Evolutionary conservation across 2,888 invertebrate species (phyloP).

Genomic region (Eristalinus sepulchralis): DNA sequence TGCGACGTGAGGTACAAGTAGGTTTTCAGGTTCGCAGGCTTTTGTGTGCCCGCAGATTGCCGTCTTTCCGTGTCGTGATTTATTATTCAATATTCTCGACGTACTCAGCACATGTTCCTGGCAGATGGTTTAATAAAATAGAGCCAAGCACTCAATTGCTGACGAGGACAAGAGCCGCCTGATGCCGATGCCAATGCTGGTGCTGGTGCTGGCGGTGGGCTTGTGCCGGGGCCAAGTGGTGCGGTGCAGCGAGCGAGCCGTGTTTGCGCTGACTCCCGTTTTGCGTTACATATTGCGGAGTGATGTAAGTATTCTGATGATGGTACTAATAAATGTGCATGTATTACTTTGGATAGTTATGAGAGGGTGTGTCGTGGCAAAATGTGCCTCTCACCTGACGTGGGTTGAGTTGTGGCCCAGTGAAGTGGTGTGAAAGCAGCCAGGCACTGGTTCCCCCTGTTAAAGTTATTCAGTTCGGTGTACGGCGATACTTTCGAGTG

Average conservation of each 20-base stretch:
- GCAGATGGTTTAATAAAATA: constrained; percentile 70
- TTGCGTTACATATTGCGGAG: constrained; percentile 51
- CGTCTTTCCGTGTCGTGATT: constrained; percentile 54
- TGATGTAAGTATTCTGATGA: constrained; percentile 38
- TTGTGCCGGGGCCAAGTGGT: not conserved
- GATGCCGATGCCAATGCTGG: too few species aligned
- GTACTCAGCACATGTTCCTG: constrained; percentile 58
- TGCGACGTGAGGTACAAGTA: constrained; percentile 33
- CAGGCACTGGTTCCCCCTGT: not conserved
- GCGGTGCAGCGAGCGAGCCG: not conserved
- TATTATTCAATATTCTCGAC: constrained; percentile 69
- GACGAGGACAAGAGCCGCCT: not conserved
- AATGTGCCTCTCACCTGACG: not conserved
- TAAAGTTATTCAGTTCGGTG: not conserved
- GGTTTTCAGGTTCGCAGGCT: not conserved
- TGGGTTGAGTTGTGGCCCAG: not conserved
- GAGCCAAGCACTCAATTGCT: constrained; percentile 49
- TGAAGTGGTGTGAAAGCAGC: not conserved
- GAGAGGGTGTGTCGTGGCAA: not conserved
- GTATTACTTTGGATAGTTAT: constrained; percentile 17
- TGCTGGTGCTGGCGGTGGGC: too few species aligned
- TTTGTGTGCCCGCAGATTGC: constrained; percentile 41
- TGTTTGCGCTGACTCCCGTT: constrained; percentile 50
- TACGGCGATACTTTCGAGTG: not conserved
- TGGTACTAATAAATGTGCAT: constrained; percentile 50